phyloP scores from a whole-genome alignment of 2,888 invertebrate genomes.

The Phlogophora meticulosa region DNA sequence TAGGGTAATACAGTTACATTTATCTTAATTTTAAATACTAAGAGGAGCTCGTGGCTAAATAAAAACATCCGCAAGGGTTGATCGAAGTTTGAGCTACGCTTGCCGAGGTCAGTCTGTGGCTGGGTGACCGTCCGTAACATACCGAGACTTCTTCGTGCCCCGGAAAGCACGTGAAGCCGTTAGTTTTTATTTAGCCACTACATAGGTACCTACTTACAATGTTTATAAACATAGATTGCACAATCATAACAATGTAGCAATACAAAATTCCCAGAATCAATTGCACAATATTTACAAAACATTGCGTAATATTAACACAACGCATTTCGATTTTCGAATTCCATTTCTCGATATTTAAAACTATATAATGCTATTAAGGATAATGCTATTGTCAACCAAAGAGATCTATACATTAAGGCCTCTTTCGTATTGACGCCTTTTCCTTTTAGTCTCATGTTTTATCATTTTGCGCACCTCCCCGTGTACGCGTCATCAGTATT shows the following conservation, averaged over 20 bases:
- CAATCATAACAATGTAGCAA: not conserved
- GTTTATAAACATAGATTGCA: slow-evolving; percentile 33
- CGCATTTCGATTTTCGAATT: not conserved
- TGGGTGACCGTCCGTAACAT: too few relatives aligned
- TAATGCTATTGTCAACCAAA: not conserved
- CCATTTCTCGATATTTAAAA: not conserved
- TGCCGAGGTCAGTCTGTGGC: too few relatives aligned
- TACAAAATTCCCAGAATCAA: slow-evolving; percentile 13
- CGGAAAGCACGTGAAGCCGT: too few relatives aligned
- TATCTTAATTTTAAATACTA: too few relatives aligned
- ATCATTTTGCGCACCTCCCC: slow-evolving; percentile 33
- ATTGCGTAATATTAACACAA: slow-evolving; percentile 40
- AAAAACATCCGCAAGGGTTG: too few relatives aligned
- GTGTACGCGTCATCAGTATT: not conserved
- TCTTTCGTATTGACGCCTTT: too few relatives aligned
- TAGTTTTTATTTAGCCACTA: too few relatives aligned
- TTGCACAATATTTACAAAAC: slow-evolving; percentile 58
- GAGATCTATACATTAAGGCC: not conserved
- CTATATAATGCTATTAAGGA: not conserved
- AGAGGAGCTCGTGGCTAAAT: too few relatives aligned
- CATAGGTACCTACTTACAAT: not conserved
- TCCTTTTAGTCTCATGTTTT: not conserved
- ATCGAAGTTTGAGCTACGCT: too few relatives aligned
- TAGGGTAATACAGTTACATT: too few relatives aligned
- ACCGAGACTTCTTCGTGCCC: too few relatives aligned